phyloP scores from a whole-genome alignment of 2,888 invertebrate species.

The Iphiclides podalirius region DNA sequence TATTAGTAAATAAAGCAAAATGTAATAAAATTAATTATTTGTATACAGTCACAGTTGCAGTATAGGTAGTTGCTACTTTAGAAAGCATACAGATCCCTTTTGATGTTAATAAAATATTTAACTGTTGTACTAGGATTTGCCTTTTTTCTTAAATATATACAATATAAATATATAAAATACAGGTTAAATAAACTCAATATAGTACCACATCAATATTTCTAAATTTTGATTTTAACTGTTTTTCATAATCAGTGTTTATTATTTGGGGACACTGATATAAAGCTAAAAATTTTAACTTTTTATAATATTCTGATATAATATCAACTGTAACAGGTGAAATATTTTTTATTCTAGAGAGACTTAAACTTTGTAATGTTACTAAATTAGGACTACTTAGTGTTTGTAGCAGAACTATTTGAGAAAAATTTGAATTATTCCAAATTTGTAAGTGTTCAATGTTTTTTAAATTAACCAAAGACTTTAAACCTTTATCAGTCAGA shows the following conservation, averaged over 20 bases:
- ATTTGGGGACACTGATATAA: conserved; percentile 68
- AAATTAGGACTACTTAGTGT: conserved; percentile 53
- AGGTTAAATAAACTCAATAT: no score
- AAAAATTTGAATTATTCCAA: conserved; percentile 68
- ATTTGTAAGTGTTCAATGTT: conserved; percentile 56
- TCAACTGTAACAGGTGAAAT: conserved; percentile 61
- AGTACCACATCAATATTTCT: conserved; percentile 67
- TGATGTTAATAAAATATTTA: no score
- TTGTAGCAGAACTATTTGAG: conserved; percentile 50
- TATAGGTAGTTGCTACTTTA: no score
- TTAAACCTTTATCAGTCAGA: conserved; percentile 59
- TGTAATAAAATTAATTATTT: no score
- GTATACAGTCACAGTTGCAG: no score
- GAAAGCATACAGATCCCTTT: no score
- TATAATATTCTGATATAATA: conserved; percentile 65
- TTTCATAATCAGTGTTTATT: conserved; percentile 61
- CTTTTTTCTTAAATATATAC: no score
- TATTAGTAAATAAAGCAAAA: no score
- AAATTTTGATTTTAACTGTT: conserved; percentile 65
- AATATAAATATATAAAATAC: no score
- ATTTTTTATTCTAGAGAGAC: conserved; percentile 63
- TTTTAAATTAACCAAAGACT: conserved; percentile 46
- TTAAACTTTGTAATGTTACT: conserved; percentile 54
- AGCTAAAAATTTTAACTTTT: conserved; percentile 61
- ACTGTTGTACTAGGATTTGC: no score